Conservation (phyloP, 2,888 invertebrate genomes). For the Stenolophus ochropezus region DNA sequence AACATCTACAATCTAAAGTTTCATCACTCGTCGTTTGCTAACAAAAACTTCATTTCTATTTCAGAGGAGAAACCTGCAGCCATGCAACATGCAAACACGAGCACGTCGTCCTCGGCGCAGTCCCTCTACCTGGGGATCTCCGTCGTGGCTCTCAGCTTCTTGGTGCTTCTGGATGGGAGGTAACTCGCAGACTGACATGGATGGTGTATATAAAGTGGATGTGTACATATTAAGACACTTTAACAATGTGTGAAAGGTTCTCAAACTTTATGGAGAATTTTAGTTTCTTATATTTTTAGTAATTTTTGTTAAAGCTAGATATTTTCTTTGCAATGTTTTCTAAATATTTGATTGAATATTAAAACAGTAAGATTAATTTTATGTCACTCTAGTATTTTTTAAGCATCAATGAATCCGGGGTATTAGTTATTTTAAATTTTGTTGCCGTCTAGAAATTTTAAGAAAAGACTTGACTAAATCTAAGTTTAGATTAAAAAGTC, state of each 20-base stretch:
- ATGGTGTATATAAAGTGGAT: constrained; percentile 11
- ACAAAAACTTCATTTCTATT: constrained; percentile 64
- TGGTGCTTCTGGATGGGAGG: constrained; percentile 45
- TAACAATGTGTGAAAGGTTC: background rate
- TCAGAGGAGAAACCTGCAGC: constrained; percentile 84
- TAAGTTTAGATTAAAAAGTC: no score
- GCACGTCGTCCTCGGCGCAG: constrained; percentile 66
- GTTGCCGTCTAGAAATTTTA: no score
- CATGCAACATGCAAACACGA: constrained; percentile 82
- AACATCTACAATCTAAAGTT: constrained; percentile 7
- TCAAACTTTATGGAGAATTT: background rate
- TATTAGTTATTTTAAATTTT: no score
- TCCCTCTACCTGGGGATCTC: constrained; percentile 44
- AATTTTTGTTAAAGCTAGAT: no score
- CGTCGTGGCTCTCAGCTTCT: constrained; percentile 30
- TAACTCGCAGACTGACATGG: constrained; percentile 15
- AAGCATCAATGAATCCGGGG: no score
- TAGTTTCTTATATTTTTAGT: no score
- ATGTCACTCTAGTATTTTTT: no score
- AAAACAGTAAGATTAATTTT: no score
- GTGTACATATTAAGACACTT: background rate
- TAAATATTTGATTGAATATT: no score
- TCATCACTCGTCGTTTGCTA: constrained; percentile 17
- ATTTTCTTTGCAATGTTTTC: no score
- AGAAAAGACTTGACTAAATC: no score